Conservation (phyloP, 1,140 invertebrate genomes). For the Drosophila ironensis region DNA sequence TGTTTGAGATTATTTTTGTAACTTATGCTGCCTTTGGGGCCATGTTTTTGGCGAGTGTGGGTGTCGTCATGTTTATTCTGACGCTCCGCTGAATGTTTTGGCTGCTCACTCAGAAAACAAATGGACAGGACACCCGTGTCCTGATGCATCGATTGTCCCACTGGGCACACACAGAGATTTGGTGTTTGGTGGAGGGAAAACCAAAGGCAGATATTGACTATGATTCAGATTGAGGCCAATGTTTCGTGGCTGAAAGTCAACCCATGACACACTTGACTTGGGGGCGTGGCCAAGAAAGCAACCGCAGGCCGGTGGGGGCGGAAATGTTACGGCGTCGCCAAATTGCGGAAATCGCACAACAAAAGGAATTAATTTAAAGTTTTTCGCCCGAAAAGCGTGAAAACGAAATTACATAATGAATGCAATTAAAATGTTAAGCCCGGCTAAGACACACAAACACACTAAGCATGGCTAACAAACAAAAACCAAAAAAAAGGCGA, state of each 20-base stretch:
- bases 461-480: not conserved
- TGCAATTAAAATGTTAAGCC: slow-evolving; percentile 70
- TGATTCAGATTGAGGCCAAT: slow-evolving; percentile 1
- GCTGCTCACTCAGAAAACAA: slow-evolving; percentile 57
- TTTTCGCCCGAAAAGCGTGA: slow-evolving; percentile 62
- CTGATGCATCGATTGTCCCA: slow-evolving; percentile 37
- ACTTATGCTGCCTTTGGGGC: no score
- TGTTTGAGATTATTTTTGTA: no score
- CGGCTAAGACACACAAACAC: slow-evolving; percentile 12
- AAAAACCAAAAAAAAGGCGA: not conserved
- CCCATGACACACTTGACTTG: slow-evolving; percentile 36
- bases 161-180: not conserved
- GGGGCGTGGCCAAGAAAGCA: not conserved
- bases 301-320: not conserved
- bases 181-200: not conserved
- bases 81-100: slow-evolving; percentile 68
- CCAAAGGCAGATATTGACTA: not conserved
- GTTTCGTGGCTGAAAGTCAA: slow-evolving; percentile 24
- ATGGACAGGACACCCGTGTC: slow-evolving; percentile 36
- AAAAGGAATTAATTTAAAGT: slow-evolving; percentile 80
- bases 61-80: slow-evolving; percentile 73
- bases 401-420: slow-evolving; percentile 79
- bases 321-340: slow-evolving; percentile 50
- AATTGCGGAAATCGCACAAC: slow-evolving; percentile 69
- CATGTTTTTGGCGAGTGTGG: not conserved